Evolutionary conservation across 2,888 invertebrate genomes (phyloP).

Genomic region (Euplagia quadripunctaria): DNA sequence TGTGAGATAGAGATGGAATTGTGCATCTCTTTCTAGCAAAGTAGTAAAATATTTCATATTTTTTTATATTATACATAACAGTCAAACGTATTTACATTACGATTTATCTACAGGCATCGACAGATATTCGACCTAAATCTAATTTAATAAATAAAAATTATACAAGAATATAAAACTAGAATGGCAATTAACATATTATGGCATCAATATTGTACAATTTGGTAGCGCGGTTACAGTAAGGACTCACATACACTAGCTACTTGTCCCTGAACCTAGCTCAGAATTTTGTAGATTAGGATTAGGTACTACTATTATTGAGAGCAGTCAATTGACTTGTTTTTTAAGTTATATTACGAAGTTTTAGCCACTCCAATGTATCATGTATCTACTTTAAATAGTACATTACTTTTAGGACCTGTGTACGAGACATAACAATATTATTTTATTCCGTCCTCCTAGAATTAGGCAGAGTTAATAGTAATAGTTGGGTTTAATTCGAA

Average conservation of each 20-base stretch:
- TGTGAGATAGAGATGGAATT: slow-evolving; percentile 17
- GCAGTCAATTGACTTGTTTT: too few relatives aligned
- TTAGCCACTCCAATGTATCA: too few relatives aligned
- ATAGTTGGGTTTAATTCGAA: neutral
- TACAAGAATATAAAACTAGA: slow-evolving; percentile 28
- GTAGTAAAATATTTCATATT: slow-evolving; percentile 7
- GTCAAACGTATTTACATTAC: slow-evolving; percentile 21
- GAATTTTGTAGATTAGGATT: too few relatives aligned
- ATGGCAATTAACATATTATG: slow-evolving; percentile 29
- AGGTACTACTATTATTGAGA: too few relatives aligned
- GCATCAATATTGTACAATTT: slow-evolving; percentile 47
- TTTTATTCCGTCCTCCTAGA: too few relatives aligned
- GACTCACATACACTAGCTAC: slow-evolving; percentile 20
- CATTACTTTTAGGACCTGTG: too few relatives aligned
- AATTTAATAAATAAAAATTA: slow-evolving; percentile 45
- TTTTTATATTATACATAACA: slow-evolving; percentile 3
- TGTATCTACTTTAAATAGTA: too few relatives aligned
- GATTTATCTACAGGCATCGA: slow-evolving; percentile 39
- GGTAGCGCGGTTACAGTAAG: slow-evolving; percentile 35
- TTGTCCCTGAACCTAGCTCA: too few relatives aligned
- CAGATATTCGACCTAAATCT: slow-evolving; percentile 42
- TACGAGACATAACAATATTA: neutral
- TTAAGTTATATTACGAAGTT: too few relatives aligned
- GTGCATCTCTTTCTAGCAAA: slow-evolving; percentile 23
- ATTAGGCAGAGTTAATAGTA: neutral